phyloP scores from a whole-genome alignment of 2,113 vertebrate species.

The Elaphurus davidianus region DNA sequence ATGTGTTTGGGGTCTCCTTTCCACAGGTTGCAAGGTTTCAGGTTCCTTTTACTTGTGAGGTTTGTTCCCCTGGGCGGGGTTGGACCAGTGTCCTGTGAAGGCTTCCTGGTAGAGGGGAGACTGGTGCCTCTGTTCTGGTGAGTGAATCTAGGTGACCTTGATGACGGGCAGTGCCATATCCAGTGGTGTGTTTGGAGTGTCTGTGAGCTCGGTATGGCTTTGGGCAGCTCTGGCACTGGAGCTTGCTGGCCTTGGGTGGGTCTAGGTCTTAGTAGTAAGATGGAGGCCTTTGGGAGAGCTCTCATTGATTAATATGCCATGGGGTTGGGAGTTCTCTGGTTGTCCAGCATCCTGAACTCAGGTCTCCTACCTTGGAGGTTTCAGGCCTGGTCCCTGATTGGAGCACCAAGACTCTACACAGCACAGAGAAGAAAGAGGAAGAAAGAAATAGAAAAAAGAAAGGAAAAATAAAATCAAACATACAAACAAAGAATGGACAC shows the following conservation, averaged over 20 bases:
- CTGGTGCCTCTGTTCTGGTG: neutral
- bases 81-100: neutral
- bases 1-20: neutral
- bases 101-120: neutral
- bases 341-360: neutral
- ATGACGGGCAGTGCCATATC: neutral
- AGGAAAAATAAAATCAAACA: neutral
- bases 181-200: neutral
- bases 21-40: neutral
- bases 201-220: neutral
- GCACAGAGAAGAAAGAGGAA: neutral
- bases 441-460: neutral
- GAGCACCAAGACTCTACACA: neutral
- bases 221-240: neutral
- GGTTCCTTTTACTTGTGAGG: neutral
- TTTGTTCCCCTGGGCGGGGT: neutral
- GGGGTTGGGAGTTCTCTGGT: neutral
- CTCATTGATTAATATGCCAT: neutral
- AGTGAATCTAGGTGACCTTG: neutral
- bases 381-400: neutral
- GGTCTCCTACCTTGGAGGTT: neutral
- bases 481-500: neutral
- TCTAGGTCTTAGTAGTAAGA: neutral
- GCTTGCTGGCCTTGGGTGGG: neutral
- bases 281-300: neutral